Evolutionary conservation across 2,113 vertebrate species (phyloP), one percentile per base, ranked within the genome.

Genomic region (Numenius arquata): DNA sequence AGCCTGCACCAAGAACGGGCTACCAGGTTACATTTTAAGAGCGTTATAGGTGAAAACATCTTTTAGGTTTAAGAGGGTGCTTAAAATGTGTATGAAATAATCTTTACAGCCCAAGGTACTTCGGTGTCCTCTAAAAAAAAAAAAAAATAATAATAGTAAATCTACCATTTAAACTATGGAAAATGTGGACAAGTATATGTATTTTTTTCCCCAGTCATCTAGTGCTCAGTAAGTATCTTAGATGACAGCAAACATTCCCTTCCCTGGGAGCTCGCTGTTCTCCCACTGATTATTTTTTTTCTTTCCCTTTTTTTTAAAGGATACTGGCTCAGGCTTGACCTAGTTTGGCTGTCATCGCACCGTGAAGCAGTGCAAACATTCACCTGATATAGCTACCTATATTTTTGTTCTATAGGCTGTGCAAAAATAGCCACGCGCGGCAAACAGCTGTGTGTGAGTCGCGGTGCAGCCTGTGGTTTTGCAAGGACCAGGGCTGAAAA

Each of bases 271-370:
- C 65, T 89, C 67, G 10, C 90, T 85, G 41, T 53, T 93, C 85
- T 73, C 75, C 74, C 75, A 68, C 74, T 52, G 78, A 32, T 91
- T 15, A 50, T 41, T 68, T 62, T 93, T 67, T 85, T 41, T 34
- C 2, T 50, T 68, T 34, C 12, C 20, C 32, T 48, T 50, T 48
- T 82, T 90, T 96, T 76, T 58, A 41, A 76, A 94, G 76, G 79
- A 71, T 53, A 17, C 88, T 63, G 58, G 77, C 25, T 71, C 71
- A 89, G 80, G 53, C 81, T 66, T 79, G 84, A 82, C 87, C 93
- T 84, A 76, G 79, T 90, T 97, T 89, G 88, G 65, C 91, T 94
- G 62, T 34, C 58, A 26, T 82, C 59, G 20, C 82, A 7, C 83
- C 3, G 8, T 21, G 78, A 73, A 38, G 9, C 58, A 11, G 67